Conservation (phyloP, 2,888 invertebrate genomes). For the Cheilosia vulpina region DNA sequence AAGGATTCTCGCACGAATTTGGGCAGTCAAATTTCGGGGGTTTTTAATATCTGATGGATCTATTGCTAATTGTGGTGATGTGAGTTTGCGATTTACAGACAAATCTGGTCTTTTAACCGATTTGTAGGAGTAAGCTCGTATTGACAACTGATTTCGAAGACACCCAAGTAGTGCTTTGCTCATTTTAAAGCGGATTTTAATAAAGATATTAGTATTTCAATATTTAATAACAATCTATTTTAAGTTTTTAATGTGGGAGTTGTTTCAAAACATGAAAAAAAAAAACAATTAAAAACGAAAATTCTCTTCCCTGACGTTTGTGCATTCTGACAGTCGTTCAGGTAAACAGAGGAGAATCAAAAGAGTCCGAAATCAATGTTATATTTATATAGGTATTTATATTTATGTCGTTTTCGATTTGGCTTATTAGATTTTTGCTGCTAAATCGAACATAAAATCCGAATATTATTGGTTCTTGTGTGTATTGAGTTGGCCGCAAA, state of each 20-base stretch:
- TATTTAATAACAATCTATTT: no score
- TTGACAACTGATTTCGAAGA: constrained; percentile 37
- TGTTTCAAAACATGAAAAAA: not conserved
- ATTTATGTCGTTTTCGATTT: no score
- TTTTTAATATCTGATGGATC: constrained; percentile 39
- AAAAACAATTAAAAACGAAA: not conserved
- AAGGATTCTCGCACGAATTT: constrained; percentile 85
- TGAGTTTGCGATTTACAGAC: constrained; percentile 40
- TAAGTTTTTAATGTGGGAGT: no score
- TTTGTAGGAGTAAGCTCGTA: constrained; percentile 80
- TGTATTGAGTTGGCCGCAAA: no score
- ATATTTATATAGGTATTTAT: no score
- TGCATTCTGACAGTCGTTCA: no score
- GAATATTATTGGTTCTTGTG: no score
- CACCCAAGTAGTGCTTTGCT: constrained; percentile 20
- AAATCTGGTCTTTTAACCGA: constrained; percentile 79
- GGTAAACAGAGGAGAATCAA: no score
- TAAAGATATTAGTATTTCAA: not conserved
- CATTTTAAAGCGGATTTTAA: constrained; percentile 16
- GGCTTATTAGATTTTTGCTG: no score
- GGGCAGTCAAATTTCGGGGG: constrained; percentile 76
- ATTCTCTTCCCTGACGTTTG: no score
- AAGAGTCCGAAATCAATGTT: no score
- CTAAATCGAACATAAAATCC: no score
- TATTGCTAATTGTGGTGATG: constrained; percentile 59